phyloP scores from a whole-genome alignment of 2,113 vertebrate species.

The Cyanistes caeruleus region DNA sequence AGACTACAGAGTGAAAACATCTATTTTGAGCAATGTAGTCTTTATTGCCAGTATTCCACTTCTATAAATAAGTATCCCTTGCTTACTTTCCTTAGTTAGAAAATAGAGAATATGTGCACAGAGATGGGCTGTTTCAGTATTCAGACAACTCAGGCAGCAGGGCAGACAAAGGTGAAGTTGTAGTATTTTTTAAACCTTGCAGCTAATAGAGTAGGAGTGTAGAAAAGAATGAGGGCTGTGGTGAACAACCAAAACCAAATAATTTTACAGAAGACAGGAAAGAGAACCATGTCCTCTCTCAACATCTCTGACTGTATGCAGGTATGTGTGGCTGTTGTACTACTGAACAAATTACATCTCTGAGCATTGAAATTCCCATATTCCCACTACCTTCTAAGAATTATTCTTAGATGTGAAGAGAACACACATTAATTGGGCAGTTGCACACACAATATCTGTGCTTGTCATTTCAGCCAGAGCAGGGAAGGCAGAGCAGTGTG shows the following conservation, averaged over 20 bases:
- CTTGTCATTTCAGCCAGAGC: not conserved
- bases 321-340: not conserved
- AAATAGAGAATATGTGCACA: not conserved
- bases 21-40: not conserved
- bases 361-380: not conserved
- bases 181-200: not conserved
- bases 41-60: not conserved
- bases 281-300: not conserved
- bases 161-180: not conserved
- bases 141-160: not conserved
- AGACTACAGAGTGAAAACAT: not conserved
- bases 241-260: not conserved
- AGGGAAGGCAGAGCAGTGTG: not conserved
- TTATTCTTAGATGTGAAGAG: not conserved
- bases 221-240: not conserved
- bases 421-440: not conserved
- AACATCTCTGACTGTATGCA: not conserved
- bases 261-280: not conserved
- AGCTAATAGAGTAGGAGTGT: not conserved
- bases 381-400: not conserved
- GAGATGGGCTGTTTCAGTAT: not conserved
- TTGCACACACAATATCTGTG: not conserved
- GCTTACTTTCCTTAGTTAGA: not conserved
- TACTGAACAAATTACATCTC: not conserved
- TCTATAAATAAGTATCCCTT: not conserved